Conservation (phyloP, 2,797 vertebrate species). For the Myiothlypis chrysogaster region DNA sequence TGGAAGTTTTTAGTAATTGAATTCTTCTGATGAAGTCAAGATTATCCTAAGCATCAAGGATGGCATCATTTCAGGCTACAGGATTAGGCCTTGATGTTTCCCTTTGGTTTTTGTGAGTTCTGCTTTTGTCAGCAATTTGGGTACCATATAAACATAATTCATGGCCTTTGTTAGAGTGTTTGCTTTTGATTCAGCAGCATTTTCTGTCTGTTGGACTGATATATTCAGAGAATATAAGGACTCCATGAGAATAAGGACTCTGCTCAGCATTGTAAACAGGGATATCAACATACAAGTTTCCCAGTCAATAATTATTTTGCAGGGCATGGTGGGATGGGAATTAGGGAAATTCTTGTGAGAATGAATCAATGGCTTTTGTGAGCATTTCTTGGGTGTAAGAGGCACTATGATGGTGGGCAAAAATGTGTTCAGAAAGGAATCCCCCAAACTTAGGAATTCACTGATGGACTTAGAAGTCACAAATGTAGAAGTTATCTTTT, state of each 20-base stretch:
- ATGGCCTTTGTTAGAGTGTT: background rate
- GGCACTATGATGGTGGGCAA: background rate
- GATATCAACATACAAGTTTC: background rate
- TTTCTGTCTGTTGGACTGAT: background rate
- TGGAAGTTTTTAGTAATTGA: background rate
- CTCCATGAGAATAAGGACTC: background rate
- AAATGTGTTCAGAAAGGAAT: background rate
- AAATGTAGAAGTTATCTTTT: background rate
- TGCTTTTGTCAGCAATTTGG: background rate
- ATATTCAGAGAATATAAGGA: background rate
- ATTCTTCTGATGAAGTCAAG: background rate
- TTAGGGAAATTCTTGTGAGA: background rate
- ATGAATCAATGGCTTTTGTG: background rate
- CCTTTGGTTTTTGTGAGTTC: background rate
- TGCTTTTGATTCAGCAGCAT: background rate
- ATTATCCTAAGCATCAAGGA: background rate
- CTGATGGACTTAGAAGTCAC: background rate
- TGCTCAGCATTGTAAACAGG: background rate
- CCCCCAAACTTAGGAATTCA: background rate
- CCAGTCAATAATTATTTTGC: background rate
- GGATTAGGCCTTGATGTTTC: background rate
- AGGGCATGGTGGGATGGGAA: background rate
- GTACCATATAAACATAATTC: background rate
- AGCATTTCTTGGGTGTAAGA: background rate
- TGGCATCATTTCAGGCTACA: background rate